phyloP scores from a whole-genome alignment of 2,888 invertebrate genomes.

The Drosophila rellima region DNA sequence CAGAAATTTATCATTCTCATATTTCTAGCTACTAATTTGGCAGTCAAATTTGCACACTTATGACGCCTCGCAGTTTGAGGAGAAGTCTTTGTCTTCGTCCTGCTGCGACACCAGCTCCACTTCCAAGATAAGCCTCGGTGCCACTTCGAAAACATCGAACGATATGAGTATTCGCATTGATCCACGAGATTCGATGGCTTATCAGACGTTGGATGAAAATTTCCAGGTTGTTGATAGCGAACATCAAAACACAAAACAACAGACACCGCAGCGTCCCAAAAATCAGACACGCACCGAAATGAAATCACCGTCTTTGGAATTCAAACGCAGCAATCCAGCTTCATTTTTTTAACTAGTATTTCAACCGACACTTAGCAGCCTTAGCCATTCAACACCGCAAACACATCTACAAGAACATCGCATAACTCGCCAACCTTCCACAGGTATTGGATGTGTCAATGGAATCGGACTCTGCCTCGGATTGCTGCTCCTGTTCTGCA shows the following conservation, averaged over 20 bases:
- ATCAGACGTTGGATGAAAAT: constrained; percentile 77
- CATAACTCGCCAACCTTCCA: constrained; percentile 62
- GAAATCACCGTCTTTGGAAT: constrained; percentile 16
- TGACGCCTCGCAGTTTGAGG: constrained; percentile 72
- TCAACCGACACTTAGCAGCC: constrained; percentile 21
- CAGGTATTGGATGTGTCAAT: constrained; percentile 71
- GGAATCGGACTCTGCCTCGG: constrained; percentile 50
- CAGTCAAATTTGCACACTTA: constrained; percentile 86
- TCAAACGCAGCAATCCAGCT: constrained; percentile 16
- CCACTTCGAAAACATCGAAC: constrained; percentile 42
- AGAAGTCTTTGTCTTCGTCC: constrained; percentile 57
- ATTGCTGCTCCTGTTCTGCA: constrained; percentile 52
- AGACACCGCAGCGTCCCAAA: constrained; percentile 26
- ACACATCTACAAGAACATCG: constrained; percentile 24
- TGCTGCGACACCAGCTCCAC: constrained; percentile 46
- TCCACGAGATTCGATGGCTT: constrained; percentile 79
- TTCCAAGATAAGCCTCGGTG: constrained; percentile 34
- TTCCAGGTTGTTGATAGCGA: constrained; percentile 83
- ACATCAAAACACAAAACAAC: constrained; percentile 61
- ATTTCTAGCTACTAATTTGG: constrained; percentile 84
- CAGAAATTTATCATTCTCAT: no score
- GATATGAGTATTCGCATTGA: constrained; percentile 82
- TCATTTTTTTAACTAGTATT: constrained; percentile 43
- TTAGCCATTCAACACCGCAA: constrained; percentile 27
- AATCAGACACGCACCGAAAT: not conserved